Evolutionary conservation across 2,113 vertebrate genomes (phyloP).

Genomic region (Athene noctua): DNA sequence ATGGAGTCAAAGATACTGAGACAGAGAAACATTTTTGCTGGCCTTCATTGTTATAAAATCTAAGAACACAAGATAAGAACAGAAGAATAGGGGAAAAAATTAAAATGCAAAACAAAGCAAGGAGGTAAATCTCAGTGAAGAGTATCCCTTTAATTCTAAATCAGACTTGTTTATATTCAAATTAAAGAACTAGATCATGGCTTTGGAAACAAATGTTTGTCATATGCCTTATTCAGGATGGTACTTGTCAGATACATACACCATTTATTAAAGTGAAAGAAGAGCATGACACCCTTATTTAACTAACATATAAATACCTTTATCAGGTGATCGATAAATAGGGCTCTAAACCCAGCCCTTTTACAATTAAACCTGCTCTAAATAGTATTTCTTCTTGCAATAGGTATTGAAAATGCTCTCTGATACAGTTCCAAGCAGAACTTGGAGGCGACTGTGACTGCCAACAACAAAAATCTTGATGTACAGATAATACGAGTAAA

Average conservation of each 20-base stretch:
- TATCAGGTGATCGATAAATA: not conserved
- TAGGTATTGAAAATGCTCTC: not conserved
- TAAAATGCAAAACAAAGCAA: not conserved
- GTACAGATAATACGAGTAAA: not conserved
- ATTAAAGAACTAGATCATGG: not conserved
- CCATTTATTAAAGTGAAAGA: not conserved
- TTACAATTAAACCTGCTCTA: not conserved
- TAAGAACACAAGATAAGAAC: not conserved
- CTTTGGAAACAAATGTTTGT: not conserved
- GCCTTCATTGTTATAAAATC: not conserved
- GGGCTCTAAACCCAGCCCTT: not conserved
- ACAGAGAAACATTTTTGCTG: not conserved
- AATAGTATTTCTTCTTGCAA: not conserved
- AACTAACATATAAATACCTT: not conserved
- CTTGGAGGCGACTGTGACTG: not conserved
- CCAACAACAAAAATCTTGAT: not conserved
- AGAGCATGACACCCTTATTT: not conserved
- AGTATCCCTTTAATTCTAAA: not conserved
- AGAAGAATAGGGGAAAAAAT: not conserved
- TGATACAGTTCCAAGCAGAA: not conserved
- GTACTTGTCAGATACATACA: not conserved
- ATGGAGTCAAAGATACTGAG: not conserved
- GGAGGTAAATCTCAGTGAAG: not conserved
- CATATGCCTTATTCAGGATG: not conserved
- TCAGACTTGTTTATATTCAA: not conserved